phyloP scores from a whole-genome alignment of 2,888 invertebrate species.

The Furcula furcula region DNA sequence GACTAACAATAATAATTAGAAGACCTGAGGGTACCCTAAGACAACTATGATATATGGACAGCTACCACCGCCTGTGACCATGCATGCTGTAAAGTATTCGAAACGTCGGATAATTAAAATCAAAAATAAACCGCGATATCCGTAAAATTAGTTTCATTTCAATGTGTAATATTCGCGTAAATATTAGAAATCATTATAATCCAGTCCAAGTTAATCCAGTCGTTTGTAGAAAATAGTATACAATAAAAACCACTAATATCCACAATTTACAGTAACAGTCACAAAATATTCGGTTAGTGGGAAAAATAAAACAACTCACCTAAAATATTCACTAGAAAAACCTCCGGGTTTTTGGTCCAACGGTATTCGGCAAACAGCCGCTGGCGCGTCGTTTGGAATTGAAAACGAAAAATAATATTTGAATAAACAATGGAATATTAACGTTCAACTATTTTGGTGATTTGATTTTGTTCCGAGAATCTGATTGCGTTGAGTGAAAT shows the following conservation, averaged over 20 bases:
- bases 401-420: constrained; percentile 25
- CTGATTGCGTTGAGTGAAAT: no score
- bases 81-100: no score
- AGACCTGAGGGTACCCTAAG: no score
- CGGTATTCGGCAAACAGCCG: constrained; percentile 13
- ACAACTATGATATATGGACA: no score
- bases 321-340: constrained; percentile 5
- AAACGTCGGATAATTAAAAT: no score
- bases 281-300: neutral
- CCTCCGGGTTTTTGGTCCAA: neutral
- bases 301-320: constrained; percentile 4
- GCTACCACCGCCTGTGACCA: no score
- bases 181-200: no score
- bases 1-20: no score
- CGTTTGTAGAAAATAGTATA: neutral
- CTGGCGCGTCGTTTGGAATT: constrained; percentile 9
- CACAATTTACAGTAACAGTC: neutral
- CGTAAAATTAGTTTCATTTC: no score
- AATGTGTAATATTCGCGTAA: no score
- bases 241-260: neutral
- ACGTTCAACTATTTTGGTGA: constrained; percentile 8
- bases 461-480: neutral
- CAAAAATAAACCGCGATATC: no score
- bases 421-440: constrained; percentile 13
- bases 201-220: neutral